Percentiles rank a stretch among this genome's conserved stretches.
These are phyloP conservation scores for Andrena praecox DNA, from an alignment of 2,888 invertebrate species.

Conservation along the genomic window DNA sequence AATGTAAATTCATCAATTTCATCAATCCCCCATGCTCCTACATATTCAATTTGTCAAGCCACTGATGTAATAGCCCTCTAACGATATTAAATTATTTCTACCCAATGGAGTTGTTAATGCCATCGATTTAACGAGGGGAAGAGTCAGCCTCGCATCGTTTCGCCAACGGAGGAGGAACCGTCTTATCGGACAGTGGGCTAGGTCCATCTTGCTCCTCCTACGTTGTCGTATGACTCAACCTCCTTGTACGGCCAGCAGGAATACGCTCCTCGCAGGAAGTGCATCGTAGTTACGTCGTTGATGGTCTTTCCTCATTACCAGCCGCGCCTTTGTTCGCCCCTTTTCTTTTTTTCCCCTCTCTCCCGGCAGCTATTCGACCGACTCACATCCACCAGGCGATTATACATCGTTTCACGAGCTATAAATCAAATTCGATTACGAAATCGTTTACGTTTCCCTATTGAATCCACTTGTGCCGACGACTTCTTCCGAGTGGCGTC, in stretches of 20 bases:
- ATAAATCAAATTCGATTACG: background rate
- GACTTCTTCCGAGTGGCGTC: too few species aligned
- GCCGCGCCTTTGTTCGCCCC: conserved; percentile 59
- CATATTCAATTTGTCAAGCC: conserved; percentile 11
- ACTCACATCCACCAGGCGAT: background rate
- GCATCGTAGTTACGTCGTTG: conserved; percentile 53
- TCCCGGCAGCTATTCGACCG: background rate
- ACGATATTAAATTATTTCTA: conserved; percentile 17
- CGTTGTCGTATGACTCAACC: conserved; percentile 72
- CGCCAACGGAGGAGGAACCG: conserved; percentile 30
- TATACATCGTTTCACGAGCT: background rate
- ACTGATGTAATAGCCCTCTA: background rate
- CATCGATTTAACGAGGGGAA: conserved; percentile 19
- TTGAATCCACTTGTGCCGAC: too few species aligned
- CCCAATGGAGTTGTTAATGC: conserved; percentile 14
- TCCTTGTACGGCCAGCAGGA: conserved; percentile 66
- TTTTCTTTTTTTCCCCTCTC: conserved; percentile 12
- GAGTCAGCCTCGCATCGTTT: conserved; percentile 12
- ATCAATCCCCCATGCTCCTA: background rate
- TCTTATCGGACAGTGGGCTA: conserved; percentile 57
- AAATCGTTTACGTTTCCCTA: background rate
- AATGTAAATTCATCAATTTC: background rate
- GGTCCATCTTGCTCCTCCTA: conserved; percentile 74
- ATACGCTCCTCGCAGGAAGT: conserved; percentile 59
- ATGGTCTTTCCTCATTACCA: conserved; percentile 62